Base-by-base conservation (phyloP, 2,797 vertebrate species). In the Scarus forsteni region DNA sequence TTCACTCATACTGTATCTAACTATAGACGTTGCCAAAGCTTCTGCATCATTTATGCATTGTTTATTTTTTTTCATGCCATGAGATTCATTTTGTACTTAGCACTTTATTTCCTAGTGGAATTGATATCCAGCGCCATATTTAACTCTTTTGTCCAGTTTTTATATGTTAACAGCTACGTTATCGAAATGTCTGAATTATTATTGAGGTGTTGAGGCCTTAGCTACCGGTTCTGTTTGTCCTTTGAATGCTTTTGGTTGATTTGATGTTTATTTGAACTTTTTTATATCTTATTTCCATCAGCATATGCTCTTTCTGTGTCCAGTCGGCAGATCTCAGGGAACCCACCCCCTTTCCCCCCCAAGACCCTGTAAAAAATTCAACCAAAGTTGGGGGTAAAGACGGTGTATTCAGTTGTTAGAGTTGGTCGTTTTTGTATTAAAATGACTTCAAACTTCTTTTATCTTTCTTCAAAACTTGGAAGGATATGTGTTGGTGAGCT, bases 251-350 rank as follows among this genome's bases (percentile, higher is more conserved):
- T 10, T 66, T 67, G 59, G 36, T 64, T 10, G 27, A 40, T 27
- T 64, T 72, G 6, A 66, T 66, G 4, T 70, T 39, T 57, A 43
- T 42, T 10, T 8, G 34, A 59, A 12, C 3, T 38, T 7, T 59
- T 66, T 18, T 75, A 59, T 65, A 40, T 85, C 49, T 66, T 39
- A 51, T 69, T 77, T 79, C 72, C 51, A 73, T 79, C 58, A 72
- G 64, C 51, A 70, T 66, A 44, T 14, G 6, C 77, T 79, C 71
- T 75, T 90, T 68, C 81, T 90, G 88, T 92, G 92, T 93, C 90
- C 90, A 88, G 80, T 77, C 88, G 85, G 79, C 89, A 89, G 77
- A 90, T 90, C 94, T 95, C 94, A 95, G 94, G 94, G 94, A 95
- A 88, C 85, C 82, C 80, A 56, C 51, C 70, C 43, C 69, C 60